Conservation (phyloP, 2,888 invertebrate genomes). For the Cephus rjabovi region DNA sequence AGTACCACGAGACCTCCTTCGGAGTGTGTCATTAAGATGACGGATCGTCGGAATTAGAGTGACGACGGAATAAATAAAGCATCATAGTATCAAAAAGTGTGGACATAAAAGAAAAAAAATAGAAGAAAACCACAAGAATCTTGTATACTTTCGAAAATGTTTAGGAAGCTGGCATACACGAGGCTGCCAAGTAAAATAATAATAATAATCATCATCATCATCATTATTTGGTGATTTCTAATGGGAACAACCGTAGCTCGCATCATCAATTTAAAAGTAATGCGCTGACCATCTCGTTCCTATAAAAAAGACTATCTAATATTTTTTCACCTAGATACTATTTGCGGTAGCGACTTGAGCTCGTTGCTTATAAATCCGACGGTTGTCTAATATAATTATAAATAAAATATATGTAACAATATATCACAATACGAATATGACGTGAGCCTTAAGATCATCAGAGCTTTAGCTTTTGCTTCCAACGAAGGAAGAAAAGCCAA, state of each 20-base stretch:
- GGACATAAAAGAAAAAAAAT: not conserved
- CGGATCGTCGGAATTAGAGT: not conserved
- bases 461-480: not conserved
- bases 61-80: not conserved
- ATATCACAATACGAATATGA: slow-evolving; percentile 63
- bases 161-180: not conserved
- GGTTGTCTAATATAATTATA: slow-evolving; percentile 38
- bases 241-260: not conserved
- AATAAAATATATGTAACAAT: slow-evolving; percentile 52
- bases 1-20: not conserved
- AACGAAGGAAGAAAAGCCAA: not conserved
- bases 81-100: not conserved
- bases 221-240: not conserved
- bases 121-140: not conserved
- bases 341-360: not conserved
- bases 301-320: not conserved
- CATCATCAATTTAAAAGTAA: not conserved
- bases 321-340: not conserved
- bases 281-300: not conserved
- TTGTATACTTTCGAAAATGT: not conserved
- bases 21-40: not conserved
- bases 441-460: slow-evolving; percentile 43
- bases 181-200: not conserved
- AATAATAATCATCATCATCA: too few relatives aligned
- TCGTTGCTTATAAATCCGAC: not conserved